Conservation (phyloP, 2,888 invertebrate species). For the Clepsis dumicolana region DNA sequence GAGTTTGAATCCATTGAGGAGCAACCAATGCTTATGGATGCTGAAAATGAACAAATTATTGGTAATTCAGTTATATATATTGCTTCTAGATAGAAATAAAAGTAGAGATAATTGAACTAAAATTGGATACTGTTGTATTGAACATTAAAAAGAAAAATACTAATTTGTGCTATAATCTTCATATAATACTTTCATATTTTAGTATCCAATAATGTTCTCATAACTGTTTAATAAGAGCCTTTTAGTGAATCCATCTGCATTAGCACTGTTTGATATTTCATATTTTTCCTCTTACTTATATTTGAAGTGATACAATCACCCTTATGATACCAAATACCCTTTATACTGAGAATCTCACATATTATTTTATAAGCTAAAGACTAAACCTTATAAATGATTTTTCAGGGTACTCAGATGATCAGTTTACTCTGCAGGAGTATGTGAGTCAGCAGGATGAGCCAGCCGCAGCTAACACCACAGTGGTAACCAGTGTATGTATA, state of each 20-base stretch:
- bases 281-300: too few relatives aligned
- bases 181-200: neutral
- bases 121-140: too few relatives aligned
- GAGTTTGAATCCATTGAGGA: constrained; percentile 75
- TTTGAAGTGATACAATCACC: too few relatives aligned
- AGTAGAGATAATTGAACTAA: neutral
- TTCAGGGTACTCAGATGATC: constrained; percentile 76
- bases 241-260: neutral
- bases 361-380: too few relatives aligned
- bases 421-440: constrained; percentile 74
- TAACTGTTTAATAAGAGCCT: neutral
- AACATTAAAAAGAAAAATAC: neutral
- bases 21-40: constrained; percentile 74
- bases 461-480: constrained; percentile 58
- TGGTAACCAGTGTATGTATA: constrained; percentile 65
- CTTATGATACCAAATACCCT: too few relatives aligned
- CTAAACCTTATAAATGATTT: constrained; percentile 51
- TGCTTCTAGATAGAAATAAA: neutral
- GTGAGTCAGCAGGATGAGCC: constrained; percentile 63
- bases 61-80: constrained; percentile 56
- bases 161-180: neutral
- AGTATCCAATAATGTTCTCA: neutral
- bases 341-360: too few relatives aligned
- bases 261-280: too few relatives aligned
- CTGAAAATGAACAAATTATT: constrained; percentile 77